A percentile compares a stretch with the other conserved stretches of the same genome.
Evolutionary conservation across 2,797 vertebrate genomes (phyloP).

Genomic region (Phalanger gymnotis): DNA sequence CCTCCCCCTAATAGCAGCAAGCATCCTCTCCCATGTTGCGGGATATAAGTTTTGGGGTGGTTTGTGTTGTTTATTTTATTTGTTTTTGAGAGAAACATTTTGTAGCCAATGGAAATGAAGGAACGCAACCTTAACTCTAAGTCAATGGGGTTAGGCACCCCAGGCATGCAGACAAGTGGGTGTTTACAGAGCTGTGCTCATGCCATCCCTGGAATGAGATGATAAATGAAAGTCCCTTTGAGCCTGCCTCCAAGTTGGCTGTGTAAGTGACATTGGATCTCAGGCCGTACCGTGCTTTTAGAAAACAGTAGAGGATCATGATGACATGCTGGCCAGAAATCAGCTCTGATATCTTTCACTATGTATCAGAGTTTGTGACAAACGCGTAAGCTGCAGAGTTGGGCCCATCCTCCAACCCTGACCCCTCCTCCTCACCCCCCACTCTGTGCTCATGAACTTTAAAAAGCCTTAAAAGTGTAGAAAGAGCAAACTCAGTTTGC

Average conservation of each 20-base stretch:
- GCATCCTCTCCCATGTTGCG: background rate
- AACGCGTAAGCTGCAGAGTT: background rate
- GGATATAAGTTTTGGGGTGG: background rate
- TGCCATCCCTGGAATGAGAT: background rate
- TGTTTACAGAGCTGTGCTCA: background rate
- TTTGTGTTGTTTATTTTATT: background rate
- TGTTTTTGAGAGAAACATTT: slow-evolving; percentile 20
- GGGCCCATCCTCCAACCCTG: background rate
- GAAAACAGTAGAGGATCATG: background rate
- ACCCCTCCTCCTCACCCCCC: too few species aligned
- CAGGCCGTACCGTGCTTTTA: background rate
- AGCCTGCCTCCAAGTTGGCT: slow-evolving; percentile 5
- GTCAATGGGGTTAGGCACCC: background rate
- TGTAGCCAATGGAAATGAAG: background rate
- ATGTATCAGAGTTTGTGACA: background rate
- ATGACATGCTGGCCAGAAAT: background rate
- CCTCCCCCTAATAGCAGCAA: background rate
- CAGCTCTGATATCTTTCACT: background rate
- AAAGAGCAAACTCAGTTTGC: slow-evolving; percentile 8
- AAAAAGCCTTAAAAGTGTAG: background rate
- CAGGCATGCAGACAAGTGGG: background rate
- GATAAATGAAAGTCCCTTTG: slow-evolving; percentile 23
- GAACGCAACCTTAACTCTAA: background rate
- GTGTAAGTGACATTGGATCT: background rate
- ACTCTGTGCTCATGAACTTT: background rate